A percentile compares a stretch with the other conserved stretches of the same genome.
Evolutionary conservation across 2,888 invertebrate genomes (phyloP).

Genomic region (Agrotis segetum): DNA sequence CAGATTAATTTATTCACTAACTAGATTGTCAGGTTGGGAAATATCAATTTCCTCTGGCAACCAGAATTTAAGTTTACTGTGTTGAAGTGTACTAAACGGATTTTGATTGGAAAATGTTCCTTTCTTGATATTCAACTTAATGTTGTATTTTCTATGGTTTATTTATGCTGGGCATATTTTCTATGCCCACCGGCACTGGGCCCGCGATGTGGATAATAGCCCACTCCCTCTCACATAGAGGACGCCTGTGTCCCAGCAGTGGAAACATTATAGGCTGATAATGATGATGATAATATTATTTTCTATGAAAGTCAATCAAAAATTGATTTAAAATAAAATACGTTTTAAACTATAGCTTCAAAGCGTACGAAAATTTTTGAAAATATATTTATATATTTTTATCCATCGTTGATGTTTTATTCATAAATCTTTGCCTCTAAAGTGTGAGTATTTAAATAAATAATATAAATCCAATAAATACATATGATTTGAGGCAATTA

Average conservation of each 20-base stretch:
- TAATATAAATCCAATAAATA: conserved; percentile 2
- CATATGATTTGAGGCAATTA: background rate
- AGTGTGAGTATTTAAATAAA: background rate
- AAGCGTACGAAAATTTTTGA: background rate
- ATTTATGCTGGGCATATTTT: too few species aligned
- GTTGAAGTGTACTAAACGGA: background rate
- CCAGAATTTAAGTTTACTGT: conserved; percentile 2
- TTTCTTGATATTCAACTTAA: background rate
- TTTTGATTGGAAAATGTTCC: background rate
- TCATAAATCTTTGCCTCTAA: background rate
- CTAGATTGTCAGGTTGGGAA: conserved; percentile 34
- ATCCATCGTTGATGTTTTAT: background rate
- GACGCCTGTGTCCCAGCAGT: too few species aligned
- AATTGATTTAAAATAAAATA: background rate
- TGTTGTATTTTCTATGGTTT: background rate
- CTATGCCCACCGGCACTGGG: too few species aligned
- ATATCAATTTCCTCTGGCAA: conserved; percentile 27
- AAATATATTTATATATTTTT: background rate
- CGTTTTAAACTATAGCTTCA: background rate
- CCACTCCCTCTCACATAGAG: too few species aligned
- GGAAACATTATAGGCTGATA: too few species aligned
- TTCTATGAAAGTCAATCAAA: background rate
- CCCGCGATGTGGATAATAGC: too few species aligned
- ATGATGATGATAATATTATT: too few species aligned
- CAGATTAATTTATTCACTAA: conserved; percentile 30